A percentile compares a stretch with the other conserved stretches of the same genome.
phyloP scores from a whole-genome alignment of 1,140 invertebrate species.

The Bicyclus anynana region DNA sequence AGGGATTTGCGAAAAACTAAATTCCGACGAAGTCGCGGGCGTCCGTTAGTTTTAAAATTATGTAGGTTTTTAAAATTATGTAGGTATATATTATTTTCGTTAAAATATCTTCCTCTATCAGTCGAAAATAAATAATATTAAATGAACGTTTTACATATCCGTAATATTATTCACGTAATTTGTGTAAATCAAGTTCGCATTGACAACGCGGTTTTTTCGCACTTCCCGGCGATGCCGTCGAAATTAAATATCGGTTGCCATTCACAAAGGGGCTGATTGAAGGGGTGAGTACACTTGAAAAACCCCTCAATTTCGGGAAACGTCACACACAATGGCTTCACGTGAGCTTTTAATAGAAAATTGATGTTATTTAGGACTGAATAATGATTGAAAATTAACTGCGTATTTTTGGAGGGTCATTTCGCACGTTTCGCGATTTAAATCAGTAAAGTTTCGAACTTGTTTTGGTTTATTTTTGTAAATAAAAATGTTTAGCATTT shows the following conservation, averaged over 20 bases:
- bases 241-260: slow-evolving; percentile 24
- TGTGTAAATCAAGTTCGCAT: slow-evolving; percentile 2
- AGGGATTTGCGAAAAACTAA: too few species aligned
- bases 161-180: background rate
- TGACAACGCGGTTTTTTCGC: slow-evolving; percentile 2
- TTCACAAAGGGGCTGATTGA: slow-evolving; percentile 25
- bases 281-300: slow-evolving; percentile 20
- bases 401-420: background rate
- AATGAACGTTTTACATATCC: background rate
- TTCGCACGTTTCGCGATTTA: background rate
- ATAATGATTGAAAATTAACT: slow-evolving; percentile 1
- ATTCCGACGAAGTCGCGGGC: too few species aligned
- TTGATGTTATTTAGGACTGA: slow-evolving; percentile 7
- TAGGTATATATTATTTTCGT: too few species aligned
- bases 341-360: slow-evolving; percentile 10
- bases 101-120: too few species aligned
- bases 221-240: background rate
- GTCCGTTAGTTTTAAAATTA: too few species aligned
- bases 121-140: too few species aligned
- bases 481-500: too few species aligned
- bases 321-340: slow-evolving; percentile 25
- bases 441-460: background rate
- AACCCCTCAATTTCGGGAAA: slow-evolving; percentile 25
- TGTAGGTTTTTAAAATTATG: too few species aligned
- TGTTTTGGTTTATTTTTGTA: too few species aligned